Evolutionary conservation across 2,888 invertebrate genomes (phyloP).

Genomic region (Eupithecia insigniata): DNA sequence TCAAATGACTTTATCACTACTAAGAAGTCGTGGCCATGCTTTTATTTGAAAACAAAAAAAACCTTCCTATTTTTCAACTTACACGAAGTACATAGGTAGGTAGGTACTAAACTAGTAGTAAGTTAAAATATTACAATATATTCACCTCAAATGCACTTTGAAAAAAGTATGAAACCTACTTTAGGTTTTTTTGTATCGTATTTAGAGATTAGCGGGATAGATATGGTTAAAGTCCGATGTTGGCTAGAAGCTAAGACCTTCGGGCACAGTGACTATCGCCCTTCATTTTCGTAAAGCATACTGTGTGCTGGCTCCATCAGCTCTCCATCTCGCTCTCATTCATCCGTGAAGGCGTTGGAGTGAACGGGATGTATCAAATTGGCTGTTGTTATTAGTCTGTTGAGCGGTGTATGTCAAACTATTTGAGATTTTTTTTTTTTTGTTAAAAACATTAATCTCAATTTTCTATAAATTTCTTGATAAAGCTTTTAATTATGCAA

Average conservation of each 20-base stretch:
- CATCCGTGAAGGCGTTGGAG: slow-evolving; percentile 55
- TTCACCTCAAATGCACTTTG: not conserved
- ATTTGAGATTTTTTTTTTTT: not conserved
- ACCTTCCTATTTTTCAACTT: not conserved
- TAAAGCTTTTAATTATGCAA: not conserved
- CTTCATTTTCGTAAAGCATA: slow-evolving; percentile 82
- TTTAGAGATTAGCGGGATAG: not conserved
- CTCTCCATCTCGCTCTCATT: slow-evolving; percentile 65
- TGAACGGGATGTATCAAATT: slow-evolving; percentile 71
- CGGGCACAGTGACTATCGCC: slow-evolving; percentile 74
- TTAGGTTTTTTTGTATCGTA: not conserved
- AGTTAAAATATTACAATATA: not conserved
- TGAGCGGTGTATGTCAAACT: slow-evolving; percentile 13
- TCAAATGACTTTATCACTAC: not conserved
- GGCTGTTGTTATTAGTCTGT: slow-evolving; percentile 69
- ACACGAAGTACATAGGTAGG: too few relatives aligned
- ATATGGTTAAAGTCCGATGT: slow-evolving; percentile 47
- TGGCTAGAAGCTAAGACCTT: slow-evolving; percentile 70
- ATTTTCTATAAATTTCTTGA: not conserved
- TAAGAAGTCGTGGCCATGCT: too few relatives aligned
- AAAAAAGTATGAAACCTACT: not conserved
- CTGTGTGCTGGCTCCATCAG: slow-evolving; percentile 65
- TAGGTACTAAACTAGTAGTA: not conserved
- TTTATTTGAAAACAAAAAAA: not conserved
- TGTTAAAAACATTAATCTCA: not conserved